Base-by-base conservation (phyloP, 1,140 invertebrate genomes). In the Drosophila ambigua region DNA sequence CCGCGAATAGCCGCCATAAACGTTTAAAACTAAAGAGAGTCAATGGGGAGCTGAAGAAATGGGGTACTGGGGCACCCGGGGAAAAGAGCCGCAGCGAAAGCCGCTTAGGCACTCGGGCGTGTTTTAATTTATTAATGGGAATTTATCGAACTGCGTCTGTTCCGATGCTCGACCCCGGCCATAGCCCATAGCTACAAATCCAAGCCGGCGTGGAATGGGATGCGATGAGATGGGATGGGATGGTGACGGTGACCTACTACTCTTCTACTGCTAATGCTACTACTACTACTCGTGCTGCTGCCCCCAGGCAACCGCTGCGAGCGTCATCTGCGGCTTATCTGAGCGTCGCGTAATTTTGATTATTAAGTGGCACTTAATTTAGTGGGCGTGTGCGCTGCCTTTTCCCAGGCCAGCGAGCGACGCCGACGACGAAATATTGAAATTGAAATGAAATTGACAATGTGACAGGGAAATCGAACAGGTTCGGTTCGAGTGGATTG, bases 351-450 rank as follows among this genome's bases (percentile, higher is more conserved):
- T 88, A 87, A 87, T 88, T 88, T 88, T 75, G 79, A 88, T 88
- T 87, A 87, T 87, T 87, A 88, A 87, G 83, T 87, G 83, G 49
- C 83, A 88, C 83, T 87, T 88, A 77, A 87, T 83, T 87, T 87
- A 72, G 83, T 88, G 67, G 82, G 83, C 82, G 82, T 88, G 83
- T 65, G 57, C 79, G 44, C 44, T 26, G 39, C 57, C 71, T 79
- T 79, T 85, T 31, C 5, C 9, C 5, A n/a, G 31, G 11, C 31
- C 6, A 45, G 5, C 6, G 8, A 31, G 31, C 31, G 8, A 31
- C 39, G 11, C 24, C 6, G 8, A 28, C 69, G 41, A 35, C 58
- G 65, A 80, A 81, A 81, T 85, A 85, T 85, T 71, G 82, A 85
- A 85, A 82, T 78, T 82, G 78, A 85, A 69, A 69, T 81, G 82